Evolutionary conservation across 2,113 vertebrate species (phyloP).

Genomic region (Gadus chalcogrammus): DNA sequence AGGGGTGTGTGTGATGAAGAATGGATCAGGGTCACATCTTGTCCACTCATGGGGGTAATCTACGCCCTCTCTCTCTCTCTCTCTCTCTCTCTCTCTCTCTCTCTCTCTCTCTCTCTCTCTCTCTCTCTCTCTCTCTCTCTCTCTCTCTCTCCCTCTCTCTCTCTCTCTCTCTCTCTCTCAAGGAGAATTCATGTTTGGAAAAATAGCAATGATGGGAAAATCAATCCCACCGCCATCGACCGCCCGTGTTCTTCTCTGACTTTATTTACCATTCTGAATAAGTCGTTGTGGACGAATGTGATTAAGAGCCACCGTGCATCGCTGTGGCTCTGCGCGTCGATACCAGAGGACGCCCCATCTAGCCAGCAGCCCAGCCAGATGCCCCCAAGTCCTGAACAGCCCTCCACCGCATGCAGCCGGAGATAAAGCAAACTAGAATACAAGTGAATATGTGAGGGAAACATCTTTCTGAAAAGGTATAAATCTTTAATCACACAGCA

Average conservation of each 20-base stretch:
- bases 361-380: conserved; percentile 18
- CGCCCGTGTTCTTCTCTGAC: conserved; percentile 6
- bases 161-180: background rate
- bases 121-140: too few species aligned
- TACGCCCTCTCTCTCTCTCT: too few species aligned
- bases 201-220: background rate
- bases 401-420: conserved; percentile 43
- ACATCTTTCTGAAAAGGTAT: conserved; percentile 65
- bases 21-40: too few species aligned
- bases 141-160: too few species aligned
- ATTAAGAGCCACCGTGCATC: background rate
- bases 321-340: conserved; percentile 18
- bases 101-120: too few species aligned
- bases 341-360: conserved; percentile 36
- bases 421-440: conserved; percentile 44
- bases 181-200: background rate
- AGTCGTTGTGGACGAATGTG: background rate
- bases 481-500: conserved; percentile 72
- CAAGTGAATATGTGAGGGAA: conserved; percentile 60
- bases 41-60: too few species aligned
- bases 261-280: background rate
- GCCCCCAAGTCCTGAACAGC: conserved; percentile 52
- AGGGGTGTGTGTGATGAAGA: too few species aligned
- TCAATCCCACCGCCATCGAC: background rate
- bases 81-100: too few species aligned